A percentile compares a stretch with the other conserved stretches of the same genome.
These are phyloP conservation scores for Planococcus citri DNA, from an alignment of 1,140 invertebrate species.

Conservation along the genomic window DNA sequence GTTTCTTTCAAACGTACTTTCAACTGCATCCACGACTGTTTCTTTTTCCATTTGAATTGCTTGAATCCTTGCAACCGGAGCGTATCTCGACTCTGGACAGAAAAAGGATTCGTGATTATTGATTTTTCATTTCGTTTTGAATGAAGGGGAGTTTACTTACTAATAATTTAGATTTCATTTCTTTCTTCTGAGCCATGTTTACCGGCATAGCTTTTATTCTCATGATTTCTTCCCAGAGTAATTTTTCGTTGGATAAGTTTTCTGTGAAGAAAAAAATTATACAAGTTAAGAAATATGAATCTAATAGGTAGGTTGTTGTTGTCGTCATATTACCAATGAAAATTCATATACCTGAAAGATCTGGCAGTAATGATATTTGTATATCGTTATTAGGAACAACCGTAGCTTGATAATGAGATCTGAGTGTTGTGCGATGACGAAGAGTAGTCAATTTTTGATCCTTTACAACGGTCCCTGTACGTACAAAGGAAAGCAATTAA, in stretches of 20 bases:
- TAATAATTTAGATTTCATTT: constrained; percentile 62
- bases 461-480: neutral
- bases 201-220: constrained; percentile 70
- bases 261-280: too few relatives aligned
- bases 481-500: neutral
- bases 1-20: constrained; percentile 44
- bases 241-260: constrained; percentile 66
- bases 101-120: constrained; percentile 7
- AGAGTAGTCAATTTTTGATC: constrained; percentile 9
- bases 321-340: neutral
- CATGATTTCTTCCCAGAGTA: constrained; percentile 75
- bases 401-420: constrained; percentile 27
- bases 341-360: constrained; percentile 44
- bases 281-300: constrained; percentile 11
- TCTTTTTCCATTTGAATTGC: constrained; percentile 58
- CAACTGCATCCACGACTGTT: constrained; percentile 52
- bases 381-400: constrained; percentile 44
- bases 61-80: constrained; percentile 62
- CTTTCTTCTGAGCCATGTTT: constrained; percentile 64
- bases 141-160: constrained; percentile 35
- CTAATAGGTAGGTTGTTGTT: too few relatives aligned
- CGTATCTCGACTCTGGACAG: constrained; percentile 56
- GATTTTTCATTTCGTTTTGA: too few relatives aligned
- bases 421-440: neutral
- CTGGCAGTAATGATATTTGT: constrained; percentile 58